Percentiles rank a stretch among this genome's conserved stretches.
Evolutionary conservation across 2,797 vertebrate species (phyloP).

Genomic region (Muscicapa comitata): DNA sequence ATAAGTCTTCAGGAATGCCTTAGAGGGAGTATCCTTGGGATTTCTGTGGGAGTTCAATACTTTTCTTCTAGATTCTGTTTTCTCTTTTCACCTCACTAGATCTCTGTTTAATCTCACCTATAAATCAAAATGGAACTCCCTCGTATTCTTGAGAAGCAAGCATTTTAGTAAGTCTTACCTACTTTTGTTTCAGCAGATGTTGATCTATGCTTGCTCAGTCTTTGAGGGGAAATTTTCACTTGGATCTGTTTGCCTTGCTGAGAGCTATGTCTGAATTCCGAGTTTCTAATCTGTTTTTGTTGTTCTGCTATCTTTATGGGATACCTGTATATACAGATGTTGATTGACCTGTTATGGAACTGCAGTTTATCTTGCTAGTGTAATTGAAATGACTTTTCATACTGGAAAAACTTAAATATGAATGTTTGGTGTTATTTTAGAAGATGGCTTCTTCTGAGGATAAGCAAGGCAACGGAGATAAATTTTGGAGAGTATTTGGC

Average conservation of each 20-base stretch:
- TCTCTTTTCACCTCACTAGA: background rate
- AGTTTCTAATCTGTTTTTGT: background rate
- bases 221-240: background rate
- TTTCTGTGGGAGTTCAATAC: background rate
- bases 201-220: background rate
- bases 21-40: background rate
- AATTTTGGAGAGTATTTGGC: background rate
- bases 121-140: background rate
- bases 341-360: background rate
- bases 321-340: background rate
- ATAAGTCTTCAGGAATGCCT: background rate
- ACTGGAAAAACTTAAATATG: background rate
- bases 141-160: background rate
- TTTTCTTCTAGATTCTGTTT: background rate
- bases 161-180: background rate
- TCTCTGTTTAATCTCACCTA: constrained; percentile 7
- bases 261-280: background rate
- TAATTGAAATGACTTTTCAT: background rate
- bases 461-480: background rate
- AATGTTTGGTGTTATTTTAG: background rate
- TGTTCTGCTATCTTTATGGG: background rate
- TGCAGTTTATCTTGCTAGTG: background rate
- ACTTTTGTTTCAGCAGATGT: background rate
- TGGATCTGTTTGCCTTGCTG: background rate
- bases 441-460: background rate